Base-by-base conservation (phyloP, 2,888 invertebrate genomes). In the Drosophila austrosaltans region DNA sequence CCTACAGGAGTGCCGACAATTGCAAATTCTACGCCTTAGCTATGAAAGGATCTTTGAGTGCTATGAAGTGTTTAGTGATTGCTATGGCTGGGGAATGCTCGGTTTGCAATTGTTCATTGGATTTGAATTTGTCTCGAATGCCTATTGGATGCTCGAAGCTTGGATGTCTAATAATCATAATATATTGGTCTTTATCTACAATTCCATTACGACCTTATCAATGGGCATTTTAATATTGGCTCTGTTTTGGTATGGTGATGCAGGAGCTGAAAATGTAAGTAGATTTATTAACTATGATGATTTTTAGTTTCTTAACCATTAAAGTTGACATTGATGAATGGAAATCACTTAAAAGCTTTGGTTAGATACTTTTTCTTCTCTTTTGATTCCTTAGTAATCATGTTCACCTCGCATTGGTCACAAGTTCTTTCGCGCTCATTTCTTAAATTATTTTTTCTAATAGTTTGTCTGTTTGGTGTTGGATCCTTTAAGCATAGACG, bases 81-180 rank as follows among this genome's bases (percentile, higher is more conserved):
- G 87, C 61, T 91, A 87, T 56, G 92, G 92, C 16, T 92, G 92
- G 92, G 90, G 91, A 0, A 66, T 92, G 54, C 67, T 92, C 32
- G 82, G 79, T 1, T 78, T 91, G 3, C 87, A 85, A 6, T 75
- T 90, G 12, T 74, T 88, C 48, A 88, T 89, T 58, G 91, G 92
- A 65, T 79, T 92, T 2, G 87, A 92, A 69, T 89, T 92, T 22
- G 89, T 92, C 0, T 82, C 87, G 3, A 91, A 91, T 66, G 87
- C 87, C 0, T 92, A 92, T 70, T 91, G 91, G 90, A 79, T 87
- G 0, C 77, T 90, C 48, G 75, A 48, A 10, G 48, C 48, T 69
- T 91, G 91, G 90, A 79, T 87, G 0, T 57, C 57, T 39, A 22
- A 12, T 32, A 57, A 22, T 25, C 39, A 22, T 2, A 12, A 22